Conservation (phyloP, 2,797 vertebrate species). For the Acanthurus lineatus region DNA sequence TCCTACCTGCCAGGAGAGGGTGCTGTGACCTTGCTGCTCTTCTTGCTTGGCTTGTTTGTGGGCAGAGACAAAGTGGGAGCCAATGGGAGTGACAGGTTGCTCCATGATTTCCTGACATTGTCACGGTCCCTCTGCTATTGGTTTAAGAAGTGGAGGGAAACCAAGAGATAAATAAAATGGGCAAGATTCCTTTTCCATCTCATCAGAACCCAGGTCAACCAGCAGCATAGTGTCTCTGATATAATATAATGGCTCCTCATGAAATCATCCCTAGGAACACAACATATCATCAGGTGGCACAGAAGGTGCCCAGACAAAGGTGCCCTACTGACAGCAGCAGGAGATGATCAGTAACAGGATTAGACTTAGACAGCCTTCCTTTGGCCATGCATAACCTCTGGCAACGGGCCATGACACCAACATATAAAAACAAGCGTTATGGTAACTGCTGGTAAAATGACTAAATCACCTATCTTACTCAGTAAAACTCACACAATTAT, state of each 20-base stretch:
- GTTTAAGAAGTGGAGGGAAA: conserved; percentile 53
- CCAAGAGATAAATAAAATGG: neutral
- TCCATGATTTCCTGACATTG: conserved; percentile 87
- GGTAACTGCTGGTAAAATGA: neutral
- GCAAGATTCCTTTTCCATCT: neutral
- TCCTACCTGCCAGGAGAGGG: conserved; percentile 91
- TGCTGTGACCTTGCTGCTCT: conserved; percentile 85
- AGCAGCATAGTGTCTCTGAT: too few relatives aligned
- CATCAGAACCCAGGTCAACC: neutral
- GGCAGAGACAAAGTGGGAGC: conserved; percentile 72
- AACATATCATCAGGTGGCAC: conserved; percentile 18
- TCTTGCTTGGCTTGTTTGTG: conserved; percentile 84
- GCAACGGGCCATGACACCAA: conserved; percentile 8
- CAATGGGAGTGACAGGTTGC: conserved; percentile 86
- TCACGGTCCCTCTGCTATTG: conserved; percentile 85
- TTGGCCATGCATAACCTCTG: conserved; percentile 15
- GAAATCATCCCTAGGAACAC: conserved; percentile 1
- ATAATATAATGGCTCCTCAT: neutral
- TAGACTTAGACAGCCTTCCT: conserved; percentile 49
- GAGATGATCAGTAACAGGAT: conserved; percentile 63
- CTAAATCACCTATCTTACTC: neutral
- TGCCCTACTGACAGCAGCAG: conserved; percentile 40
- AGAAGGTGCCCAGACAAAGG: conserved; percentile 12
- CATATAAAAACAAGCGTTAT: neutral
- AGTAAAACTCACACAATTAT: neutral